Percentiles rank a stretch among this genome's conserved stretches.
phyloP scores from a whole-genome alignment of 1,140 invertebrate species.

The Drosophila sproati region DNA sequence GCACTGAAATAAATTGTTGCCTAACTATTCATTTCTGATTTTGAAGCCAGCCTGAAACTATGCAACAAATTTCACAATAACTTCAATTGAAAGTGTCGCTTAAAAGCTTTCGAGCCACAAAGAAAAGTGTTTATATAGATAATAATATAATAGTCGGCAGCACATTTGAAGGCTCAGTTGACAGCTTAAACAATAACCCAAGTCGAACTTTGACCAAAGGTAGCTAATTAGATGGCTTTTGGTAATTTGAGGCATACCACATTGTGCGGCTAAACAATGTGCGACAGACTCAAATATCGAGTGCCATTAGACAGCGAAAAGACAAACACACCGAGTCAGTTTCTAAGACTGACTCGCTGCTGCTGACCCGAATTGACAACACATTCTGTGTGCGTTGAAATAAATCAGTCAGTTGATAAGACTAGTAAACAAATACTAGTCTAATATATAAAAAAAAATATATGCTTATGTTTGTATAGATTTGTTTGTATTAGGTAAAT shows the following conservation, averaged over 20 bases:
- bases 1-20: conserved; percentile 6
- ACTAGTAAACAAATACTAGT: not conserved
- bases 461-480: not conserved
- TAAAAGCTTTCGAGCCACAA: conserved; percentile 8
- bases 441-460: not conserved
- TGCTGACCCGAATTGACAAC: conserved; percentile 45
- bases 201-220: conserved; percentile 39
- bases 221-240: conserved; percentile 42
- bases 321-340: conserved; percentile 5
- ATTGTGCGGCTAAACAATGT: conserved; percentile 36
- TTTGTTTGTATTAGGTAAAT: not conserved
- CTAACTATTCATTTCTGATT: not conserved
- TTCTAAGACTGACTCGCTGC: not conserved
- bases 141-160: not conserved
- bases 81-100: conserved; percentile 29
- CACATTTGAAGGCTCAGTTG: conserved; percentile 4
- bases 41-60: conserved; percentile 32
- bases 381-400: conserved; percentile 16
- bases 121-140: not conserved
- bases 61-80: conserved; percentile 14
- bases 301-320: conserved; percentile 51
- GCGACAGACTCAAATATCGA: conserved; percentile 24
- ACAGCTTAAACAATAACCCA: conserved; percentile 3
- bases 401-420: conserved; percentile 6
- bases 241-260: conserved; percentile 31